Evolutionary conservation across 1,140 invertebrate genomes (phyloP).

Genomic region (Paramacrobiotus metropolitanus): DNA sequence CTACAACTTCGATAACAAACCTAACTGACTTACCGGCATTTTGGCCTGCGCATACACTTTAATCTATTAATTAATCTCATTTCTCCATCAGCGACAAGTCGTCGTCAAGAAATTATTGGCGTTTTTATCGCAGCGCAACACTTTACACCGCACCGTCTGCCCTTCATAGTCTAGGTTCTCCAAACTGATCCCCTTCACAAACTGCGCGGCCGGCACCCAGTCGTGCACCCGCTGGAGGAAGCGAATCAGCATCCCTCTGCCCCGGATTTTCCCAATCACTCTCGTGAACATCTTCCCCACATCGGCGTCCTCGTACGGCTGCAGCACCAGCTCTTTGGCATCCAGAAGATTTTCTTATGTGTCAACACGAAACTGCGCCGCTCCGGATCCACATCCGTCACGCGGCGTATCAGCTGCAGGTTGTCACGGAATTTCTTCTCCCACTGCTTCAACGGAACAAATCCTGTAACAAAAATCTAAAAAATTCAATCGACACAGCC

Average conservation of each 20-base stretch:
- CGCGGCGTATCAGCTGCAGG: conserved; percentile 9
- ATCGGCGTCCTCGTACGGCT: conserved; percentile 12
- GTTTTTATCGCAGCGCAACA: conserved; percentile 13
- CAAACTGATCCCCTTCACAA: conserved; percentile 16
- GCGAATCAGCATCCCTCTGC: neutral
- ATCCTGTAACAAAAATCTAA: neutral
- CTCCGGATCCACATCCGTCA: conserved; percentile 15
- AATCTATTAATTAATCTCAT: too few relatives aligned
- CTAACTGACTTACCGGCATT: too few relatives aligned
- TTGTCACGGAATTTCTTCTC: neutral
- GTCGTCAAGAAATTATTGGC: conserved; percentile 14
- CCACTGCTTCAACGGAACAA: neutral
- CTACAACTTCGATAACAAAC: too few relatives aligned
- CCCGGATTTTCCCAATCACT: conserved; percentile 5
- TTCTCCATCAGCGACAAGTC: too few relatives aligned
- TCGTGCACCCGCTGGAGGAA: conserved; percentile 13
- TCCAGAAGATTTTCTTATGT: conserved; percentile 18
- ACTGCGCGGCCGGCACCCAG: conserved; percentile 15
- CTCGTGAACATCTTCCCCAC: conserved; percentile 9
- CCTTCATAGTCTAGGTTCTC: conserved; percentile 19
- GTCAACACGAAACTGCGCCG: conserved; percentile 17
- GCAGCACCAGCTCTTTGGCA: conserved; percentile 15
- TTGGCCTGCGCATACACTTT: conserved; percentile 13
- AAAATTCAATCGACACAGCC: neutral
- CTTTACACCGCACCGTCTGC: conserved; percentile 18